A percentile compares a stretch with the other conserved stretches of the same genome.
Evolutionary conservation across 1,140 invertebrate species (phyloP).

Genomic region (Drosophila willistoni): DNA sequence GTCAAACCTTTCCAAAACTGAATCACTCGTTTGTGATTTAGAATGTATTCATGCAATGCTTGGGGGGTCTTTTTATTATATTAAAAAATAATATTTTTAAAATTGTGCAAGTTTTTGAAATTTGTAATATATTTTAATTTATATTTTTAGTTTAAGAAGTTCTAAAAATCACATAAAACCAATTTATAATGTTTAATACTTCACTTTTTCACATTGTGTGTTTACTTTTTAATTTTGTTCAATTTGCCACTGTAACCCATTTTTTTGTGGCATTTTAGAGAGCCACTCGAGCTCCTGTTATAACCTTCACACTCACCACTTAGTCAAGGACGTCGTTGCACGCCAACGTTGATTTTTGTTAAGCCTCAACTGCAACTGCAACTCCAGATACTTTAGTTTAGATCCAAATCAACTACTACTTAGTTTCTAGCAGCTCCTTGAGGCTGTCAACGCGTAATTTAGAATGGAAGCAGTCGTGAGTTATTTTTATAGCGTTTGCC

Average conservation of each 20-base stretch:
- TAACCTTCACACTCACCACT: constrained; percentile 72
- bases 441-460: constrained; percentile 66
- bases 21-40: no score
- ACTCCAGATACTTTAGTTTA: constrained; percentile 34
- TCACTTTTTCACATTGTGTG: not conserved
- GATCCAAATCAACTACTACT: constrained; percentile 31
- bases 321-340: constrained; percentile 72
- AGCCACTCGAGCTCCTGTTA: constrained; percentile 20
- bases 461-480: constrained; percentile 66
- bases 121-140: no score
- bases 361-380: constrained; percentile 21
- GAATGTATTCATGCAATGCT: no score
- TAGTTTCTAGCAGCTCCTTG: constrained; percentile 58
- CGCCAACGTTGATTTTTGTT: constrained; percentile 40
- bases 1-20: no score
- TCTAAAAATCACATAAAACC: no score
- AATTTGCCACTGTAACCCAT: constrained; percentile 2
- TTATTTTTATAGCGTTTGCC: constrained; percentile 67
- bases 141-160: no score
- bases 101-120: no score
- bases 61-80: no score
- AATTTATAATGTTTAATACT: no score
- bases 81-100: no score
- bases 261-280: constrained; percentile 11
- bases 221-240: not conserved